Conservation (phyloP, 2,888 invertebrate species). For the Orchesellides sinensis region DNA sequence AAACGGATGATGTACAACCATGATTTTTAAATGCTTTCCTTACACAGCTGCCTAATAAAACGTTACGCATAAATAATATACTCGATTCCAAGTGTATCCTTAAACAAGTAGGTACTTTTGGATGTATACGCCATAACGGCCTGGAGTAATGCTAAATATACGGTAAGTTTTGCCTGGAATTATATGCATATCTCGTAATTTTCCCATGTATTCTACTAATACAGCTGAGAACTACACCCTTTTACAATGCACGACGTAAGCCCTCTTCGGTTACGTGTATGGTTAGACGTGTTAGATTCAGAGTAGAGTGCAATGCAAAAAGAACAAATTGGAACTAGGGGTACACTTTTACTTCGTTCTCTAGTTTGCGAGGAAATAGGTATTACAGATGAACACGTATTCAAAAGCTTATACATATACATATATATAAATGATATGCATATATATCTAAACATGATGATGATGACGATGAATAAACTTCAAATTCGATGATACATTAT, state of each 20-base stretch:
- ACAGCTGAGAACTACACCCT: conserved; percentile 8
- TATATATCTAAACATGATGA: neutral
- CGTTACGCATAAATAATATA: no score
- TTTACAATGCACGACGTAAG: neutral
- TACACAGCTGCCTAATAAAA: no score
- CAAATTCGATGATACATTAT: neutral
- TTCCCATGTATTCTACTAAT: no score
- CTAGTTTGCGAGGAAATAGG: no score
- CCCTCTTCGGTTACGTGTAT: neutral
- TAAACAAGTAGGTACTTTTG: no score
- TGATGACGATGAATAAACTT: neutral
- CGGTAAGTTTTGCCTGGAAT: no score
- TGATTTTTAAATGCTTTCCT: no score
- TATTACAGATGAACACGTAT: neutral
- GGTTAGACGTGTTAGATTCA: neutral
- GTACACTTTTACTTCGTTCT: neutral
- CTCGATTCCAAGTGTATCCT: no score
- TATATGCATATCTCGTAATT: no score
- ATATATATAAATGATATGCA: neutral
- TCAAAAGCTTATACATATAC: neutral
- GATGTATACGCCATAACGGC: no score
- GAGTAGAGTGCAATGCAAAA: neutral
- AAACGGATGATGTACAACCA: no score
- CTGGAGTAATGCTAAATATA: no score
- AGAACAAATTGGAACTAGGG: neutral